These are phyloP conservation scores for Platanista minor DNA, from an alignment of 2,113 vertebrate species.

Conservation along the genomic window DNA sequence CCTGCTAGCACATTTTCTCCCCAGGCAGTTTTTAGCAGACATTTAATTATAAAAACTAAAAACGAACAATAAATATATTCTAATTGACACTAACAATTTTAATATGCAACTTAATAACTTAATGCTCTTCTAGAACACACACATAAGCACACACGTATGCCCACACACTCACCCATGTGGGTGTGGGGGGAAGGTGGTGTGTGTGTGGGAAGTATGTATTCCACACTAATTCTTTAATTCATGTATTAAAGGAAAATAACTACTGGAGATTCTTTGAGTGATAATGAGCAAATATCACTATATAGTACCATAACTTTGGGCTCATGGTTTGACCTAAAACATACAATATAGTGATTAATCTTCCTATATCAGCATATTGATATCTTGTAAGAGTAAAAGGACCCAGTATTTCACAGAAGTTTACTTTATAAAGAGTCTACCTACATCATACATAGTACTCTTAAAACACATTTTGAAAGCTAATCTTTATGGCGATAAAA, in stretches of 20 bases:
- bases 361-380: not conserved
- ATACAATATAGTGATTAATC: not conserved
- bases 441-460: not conserved
- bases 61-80: not conserved
- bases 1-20: not conserved
- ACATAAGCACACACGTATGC: not conserved
- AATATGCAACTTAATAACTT: not conserved
- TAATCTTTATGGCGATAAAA: not conserved
- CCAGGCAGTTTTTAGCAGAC: not conserved
- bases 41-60: not conserved
- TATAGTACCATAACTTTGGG: not conserved
- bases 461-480: not conserved
- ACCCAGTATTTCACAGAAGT: not conserved
- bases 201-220: not conserved
- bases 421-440: not conserved
- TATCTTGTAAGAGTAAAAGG: not conserved
- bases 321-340: not conserved
- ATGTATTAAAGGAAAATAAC: not conserved
- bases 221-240: not conserved
- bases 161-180: not conserved
- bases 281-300: not conserved
- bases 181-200: rapidly evolving
- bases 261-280: not conserved
- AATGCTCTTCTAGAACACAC: not conserved
- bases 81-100: not conserved